Conservation (phyloP, 2,797 vertebrate genomes). For the Pelodytes ibericus region DNA sequence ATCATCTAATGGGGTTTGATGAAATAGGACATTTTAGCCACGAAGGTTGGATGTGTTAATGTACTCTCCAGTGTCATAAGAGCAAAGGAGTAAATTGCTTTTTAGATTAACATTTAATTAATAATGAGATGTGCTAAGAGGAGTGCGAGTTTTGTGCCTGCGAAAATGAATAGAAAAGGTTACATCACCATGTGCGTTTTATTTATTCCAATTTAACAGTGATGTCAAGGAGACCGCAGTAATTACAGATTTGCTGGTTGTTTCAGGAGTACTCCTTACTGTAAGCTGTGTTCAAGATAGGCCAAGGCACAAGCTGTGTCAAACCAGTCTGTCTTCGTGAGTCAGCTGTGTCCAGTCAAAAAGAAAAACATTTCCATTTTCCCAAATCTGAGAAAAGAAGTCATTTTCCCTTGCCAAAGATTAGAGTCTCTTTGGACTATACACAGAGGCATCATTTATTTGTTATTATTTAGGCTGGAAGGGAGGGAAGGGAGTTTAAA, state of each 20-base stretch:
- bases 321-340: too few species aligned
- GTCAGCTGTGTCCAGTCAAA: too few species aligned
- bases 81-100: constrained; percentile 47
- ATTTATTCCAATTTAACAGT: background rate
- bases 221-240: background rate
- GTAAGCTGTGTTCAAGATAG: background rate
- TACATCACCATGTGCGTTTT: constrained; percentile 8
- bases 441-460: background rate
- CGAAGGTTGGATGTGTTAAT: constrained; percentile 48
- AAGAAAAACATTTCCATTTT: too few species aligned
- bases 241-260: background rate
- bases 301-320: too few species aligned
- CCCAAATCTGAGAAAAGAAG: too few species aligned
- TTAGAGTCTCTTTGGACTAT: too few species aligned
- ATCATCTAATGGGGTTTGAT: constrained; percentile 14
- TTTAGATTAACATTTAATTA: constrained; percentile 56
- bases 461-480: constrained; percentile 30
- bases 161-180: constrained; percentile 31
- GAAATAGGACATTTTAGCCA: constrained; percentile 32
- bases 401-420: too few species aligned
- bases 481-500: constrained; percentile 16
- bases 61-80: constrained; percentile 46
- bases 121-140: constrained; percentile 44
- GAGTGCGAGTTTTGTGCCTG: constrained; percentile 36
- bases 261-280: too few species aligned